Percentiles rank a stretch among this genome's conserved stretches.
Conservation (phyloP, 2,888 invertebrate genomes). For the Drosophila nr. perissopoda region DNA sequence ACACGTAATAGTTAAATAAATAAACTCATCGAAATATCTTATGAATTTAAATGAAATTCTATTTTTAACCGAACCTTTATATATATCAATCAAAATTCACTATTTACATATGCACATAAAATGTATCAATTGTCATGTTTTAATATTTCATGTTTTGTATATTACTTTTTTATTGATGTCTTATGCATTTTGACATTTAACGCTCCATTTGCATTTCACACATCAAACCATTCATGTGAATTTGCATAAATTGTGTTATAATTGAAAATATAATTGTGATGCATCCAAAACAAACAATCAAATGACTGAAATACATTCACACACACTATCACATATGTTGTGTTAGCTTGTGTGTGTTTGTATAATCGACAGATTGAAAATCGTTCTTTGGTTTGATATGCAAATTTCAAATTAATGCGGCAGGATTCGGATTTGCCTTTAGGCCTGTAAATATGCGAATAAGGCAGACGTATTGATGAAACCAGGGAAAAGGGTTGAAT, state of each 20-base stretch:
- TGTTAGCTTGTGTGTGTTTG: constrained; percentile 14
- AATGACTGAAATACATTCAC: not conserved
- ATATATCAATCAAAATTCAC: constrained; percentile 20
- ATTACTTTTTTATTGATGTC: not conserved
- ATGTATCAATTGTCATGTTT: not conserved
- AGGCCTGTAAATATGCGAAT: constrained; percentile 36
- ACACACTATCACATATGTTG: constrained; percentile 1
- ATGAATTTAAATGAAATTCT: constrained; percentile 12
- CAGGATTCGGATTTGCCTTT: constrained; percentile 6
- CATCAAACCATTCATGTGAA: constrained; percentile 1
- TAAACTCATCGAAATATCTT: not conserved
- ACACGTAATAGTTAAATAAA: constrained; percentile 9
- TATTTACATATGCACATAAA: not conserved
- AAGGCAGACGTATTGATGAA: not conserved
- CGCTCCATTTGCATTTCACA: constrained; percentile 5
- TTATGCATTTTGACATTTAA: not conserved
- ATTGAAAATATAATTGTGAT: constrained; percentile 11
- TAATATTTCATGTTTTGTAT: not conserved
- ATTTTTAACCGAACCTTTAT: not conserved
- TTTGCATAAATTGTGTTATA: constrained; percentile 26
- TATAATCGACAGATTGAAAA: constrained; percentile 10
- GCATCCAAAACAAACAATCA: constrained; percentile 12
- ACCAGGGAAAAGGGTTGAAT: not conserved
- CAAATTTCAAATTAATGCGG: constrained; percentile 31
- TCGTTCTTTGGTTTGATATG: constrained; percentile 37